A percentile compares a stretch with the other conserved stretches of the same genome.
These are phyloP conservation scores for Lutjanus argentimaculatus DNA, from an alignment of 2,797 vertebrate genomes.

Conservation along the genomic window DNA sequence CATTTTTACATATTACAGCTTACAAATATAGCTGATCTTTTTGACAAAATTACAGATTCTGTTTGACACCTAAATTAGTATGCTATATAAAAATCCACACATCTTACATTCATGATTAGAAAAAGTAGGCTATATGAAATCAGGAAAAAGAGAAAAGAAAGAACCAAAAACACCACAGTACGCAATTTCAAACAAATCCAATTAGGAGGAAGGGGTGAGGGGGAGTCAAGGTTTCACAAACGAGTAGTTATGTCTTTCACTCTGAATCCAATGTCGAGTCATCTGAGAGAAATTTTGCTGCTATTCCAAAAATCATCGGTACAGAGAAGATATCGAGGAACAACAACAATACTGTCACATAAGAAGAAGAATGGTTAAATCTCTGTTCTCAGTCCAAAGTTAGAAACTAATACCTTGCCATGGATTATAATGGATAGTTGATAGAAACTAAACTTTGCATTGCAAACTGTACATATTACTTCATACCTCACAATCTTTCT, in stretches of 20 bases:
- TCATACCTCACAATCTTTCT: conserved; percentile 67
- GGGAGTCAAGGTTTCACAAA: conserved; percentile 76
- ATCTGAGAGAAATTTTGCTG: conserved; percentile 78
- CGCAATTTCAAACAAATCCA: conserved; percentile 82
- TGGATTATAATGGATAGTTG: conserved; percentile 71
- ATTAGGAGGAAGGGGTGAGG: conserved; percentile 54
- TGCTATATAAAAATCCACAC: conserved; percentile 88
- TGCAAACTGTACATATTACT: conserved; percentile 81
- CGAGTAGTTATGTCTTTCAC: conserved; percentile 66
- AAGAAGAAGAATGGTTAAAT: conserved; percentile 73
- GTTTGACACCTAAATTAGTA: conserved; percentile 87
- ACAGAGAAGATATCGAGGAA: conserved; percentile 82
- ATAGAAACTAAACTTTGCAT: conserved; percentile 81
- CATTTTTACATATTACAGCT: conserved; percentile 89
- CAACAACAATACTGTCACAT: conserved; percentile 83
- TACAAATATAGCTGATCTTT: conserved; percentile 92
- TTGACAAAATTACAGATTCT: conserved; percentile 88
- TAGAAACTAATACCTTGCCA: conserved; percentile 67
- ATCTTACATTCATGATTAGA: conserved; percentile 90
- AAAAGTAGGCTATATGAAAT: conserved; percentile 85
- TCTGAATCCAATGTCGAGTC: conserved; percentile 75
- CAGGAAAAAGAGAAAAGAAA: conserved; percentile 74
- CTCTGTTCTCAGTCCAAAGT: conserved; percentile 66
- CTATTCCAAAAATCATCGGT: conserved; percentile 69
- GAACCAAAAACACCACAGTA: conserved; percentile 83